These are phyloP conservation scores for Ahaetulla prasina DNA, from an alignment of 2,113 vertebrate genomes.

Conservation along the genomic window DNA sequence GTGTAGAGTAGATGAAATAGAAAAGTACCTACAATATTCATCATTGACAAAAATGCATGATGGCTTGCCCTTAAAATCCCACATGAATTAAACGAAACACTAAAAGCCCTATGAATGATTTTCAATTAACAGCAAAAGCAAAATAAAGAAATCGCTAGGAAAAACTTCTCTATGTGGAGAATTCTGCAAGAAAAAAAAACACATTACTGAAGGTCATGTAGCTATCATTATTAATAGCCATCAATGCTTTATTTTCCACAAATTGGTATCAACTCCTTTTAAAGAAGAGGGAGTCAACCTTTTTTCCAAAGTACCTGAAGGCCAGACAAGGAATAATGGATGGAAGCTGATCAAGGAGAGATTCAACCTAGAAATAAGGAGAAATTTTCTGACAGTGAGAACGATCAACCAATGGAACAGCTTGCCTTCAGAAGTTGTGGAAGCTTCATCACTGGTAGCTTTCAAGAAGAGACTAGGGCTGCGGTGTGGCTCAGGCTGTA, in stretches of 20 bases:
- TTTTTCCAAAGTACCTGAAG: too few species aligned
- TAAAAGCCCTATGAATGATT: neutral
- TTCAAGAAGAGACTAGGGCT: too few species aligned
- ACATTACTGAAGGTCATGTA: neutral
- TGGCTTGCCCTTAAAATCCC: neutral
- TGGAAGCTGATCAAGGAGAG: too few species aligned
- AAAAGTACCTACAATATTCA: neutral
- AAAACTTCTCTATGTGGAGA: neutral
- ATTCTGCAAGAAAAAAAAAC: neutral
- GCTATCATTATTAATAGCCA: neutral
- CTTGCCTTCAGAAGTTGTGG: too few species aligned
- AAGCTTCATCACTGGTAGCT: too few species aligned
- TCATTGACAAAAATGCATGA: neutral
- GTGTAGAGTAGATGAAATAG: neutral
- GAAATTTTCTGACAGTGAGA: too few species aligned
- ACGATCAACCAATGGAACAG: too few species aligned
- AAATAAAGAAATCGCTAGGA: neutral
- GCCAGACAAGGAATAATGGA: too few species aligned
- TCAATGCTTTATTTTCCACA: neutral
- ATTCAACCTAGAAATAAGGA: too few species aligned
- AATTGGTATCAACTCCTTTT: neutral
- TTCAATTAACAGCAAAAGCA: neutral
- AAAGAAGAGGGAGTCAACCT: too few species aligned
- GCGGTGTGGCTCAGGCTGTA: too few species aligned
- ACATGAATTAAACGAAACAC: neutral